Evolutionary conservation across 64 coral and sea anemone species (phyloP).

Genomic region (Montipora capricornis): DNA sequence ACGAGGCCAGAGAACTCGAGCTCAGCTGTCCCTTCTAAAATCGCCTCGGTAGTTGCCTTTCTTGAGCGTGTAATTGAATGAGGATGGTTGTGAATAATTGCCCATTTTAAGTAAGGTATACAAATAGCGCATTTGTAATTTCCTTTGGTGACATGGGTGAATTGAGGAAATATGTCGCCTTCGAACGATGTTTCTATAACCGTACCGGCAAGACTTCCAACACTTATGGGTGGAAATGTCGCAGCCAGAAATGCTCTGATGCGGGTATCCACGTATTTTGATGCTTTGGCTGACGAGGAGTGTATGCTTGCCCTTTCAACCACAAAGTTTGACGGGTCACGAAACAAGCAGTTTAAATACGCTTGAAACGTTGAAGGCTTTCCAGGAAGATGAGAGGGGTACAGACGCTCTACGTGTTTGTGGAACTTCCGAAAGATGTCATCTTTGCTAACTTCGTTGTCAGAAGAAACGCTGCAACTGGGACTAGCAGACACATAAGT

Average conservation of each 20-base stretch:
- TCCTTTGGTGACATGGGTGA: background rate
- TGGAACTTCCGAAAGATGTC: constrained; percentile 3
- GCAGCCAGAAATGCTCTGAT: constrained; percentile 28
- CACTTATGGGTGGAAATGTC: constrained; percentile 9
- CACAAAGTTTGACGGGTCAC: background rate
- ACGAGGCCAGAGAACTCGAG: constrained; percentile 39
- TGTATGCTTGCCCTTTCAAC: background rate
- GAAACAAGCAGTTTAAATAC: background rate
- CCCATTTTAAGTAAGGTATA: constrained; percentile 18
- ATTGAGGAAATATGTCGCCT: constrained; percentile 13
- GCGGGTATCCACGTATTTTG: background rate
- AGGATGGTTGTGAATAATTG: constrained; percentile 4
- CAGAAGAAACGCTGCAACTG: too few species aligned
- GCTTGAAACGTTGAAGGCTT: background rate
- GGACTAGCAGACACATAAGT: too few species aligned
- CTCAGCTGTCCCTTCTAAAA: constrained; percentile 42
- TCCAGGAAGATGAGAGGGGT: constrained; percentile 13
- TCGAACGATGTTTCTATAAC: background rate
- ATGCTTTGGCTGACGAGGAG: background rate
- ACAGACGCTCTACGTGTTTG: background rate
- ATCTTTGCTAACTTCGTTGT: too few species aligned
- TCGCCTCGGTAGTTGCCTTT: constrained; percentile 39
- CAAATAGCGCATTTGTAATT: constrained; percentile 9
- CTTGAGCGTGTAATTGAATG: constrained; percentile 14
- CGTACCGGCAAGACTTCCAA: background rate